Percentiles rank a stretch among this genome's conserved stretches.
Evolutionary conservation across 2,113 vertebrate species (phyloP).

Genomic region (Alethe castanea): DNA sequence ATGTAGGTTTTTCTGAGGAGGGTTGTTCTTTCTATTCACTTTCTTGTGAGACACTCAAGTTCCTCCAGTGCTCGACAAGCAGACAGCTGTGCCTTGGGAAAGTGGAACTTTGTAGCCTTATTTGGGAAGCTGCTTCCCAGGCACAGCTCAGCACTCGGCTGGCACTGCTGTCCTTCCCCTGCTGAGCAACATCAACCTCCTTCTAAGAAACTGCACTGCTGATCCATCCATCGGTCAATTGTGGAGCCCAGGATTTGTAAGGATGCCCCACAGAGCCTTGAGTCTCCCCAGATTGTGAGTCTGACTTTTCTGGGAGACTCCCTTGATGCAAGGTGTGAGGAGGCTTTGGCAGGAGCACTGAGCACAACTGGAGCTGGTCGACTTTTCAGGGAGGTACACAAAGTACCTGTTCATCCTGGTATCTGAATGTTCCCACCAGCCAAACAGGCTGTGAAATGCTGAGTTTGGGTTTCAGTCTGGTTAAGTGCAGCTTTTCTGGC

Average conservation of each 20-base stretch:
- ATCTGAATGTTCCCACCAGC: background rate
- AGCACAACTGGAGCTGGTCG: fast-evolving
- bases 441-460: background rate
- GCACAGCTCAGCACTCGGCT: fast-evolving
- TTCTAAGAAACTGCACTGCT: background rate
- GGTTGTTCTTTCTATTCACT: background rate
- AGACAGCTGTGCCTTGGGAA: background rate
- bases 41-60: background rate
- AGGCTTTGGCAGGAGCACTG: background rate
- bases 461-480: background rate
- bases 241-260: background rate
- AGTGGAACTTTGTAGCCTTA: background rate
- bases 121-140: conserved; percentile 32
- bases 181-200: background rate
- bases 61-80: background rate
- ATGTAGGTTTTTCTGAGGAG: background rate
- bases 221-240: fast-evolving
- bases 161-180: fast-evolving
- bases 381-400: background rate
- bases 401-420: background rate
- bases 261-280: background rate
- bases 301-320: background rate
- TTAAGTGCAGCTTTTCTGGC: background rate
- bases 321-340: background rate
- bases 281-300: background rate